Base-by-base conservation (phyloP, 2,797 vertebrate species). In the Karalla daura region DNA sequence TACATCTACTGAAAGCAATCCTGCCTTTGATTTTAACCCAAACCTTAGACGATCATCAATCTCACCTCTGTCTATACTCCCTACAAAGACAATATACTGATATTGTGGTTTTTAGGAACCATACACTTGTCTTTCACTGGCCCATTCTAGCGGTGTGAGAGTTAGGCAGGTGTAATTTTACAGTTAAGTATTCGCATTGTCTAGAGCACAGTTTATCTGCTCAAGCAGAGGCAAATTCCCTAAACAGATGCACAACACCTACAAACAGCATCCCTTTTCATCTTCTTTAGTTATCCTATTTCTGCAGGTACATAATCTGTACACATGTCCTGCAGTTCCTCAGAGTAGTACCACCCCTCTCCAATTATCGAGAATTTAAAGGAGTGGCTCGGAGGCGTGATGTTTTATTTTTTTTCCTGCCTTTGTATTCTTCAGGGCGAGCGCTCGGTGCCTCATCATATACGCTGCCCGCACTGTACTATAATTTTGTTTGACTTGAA, bases 401-500 rank as follows among this genome's bases (percentile, higher is more conserved):
- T 20, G 21, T 3, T 43, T n/a, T n/a, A n/a, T n/a, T n/a, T n/a
- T n/a, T n/a, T 53, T n/a, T 45, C 13, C 23, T 28, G 4, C 50
- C 8, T 54, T 9, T 46, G 9, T 33, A 52, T 43, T 60, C 46
- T 53, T 32, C 1, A 50, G n/a, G 12, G 18, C 11, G 14, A 54
- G 27, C n/a, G 18, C 33, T 52, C 50, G 37, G 1, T 18, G 27
- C 17, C 18, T 63, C 27, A n/a, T 59, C 25, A 14, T 18, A 33
- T 17, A 7, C 40, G 30, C 30, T 35, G 20, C 27, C 53, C 32
- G 21, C 10, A 13, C 7, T 36, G 55, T 44, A 45, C 61, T 56
- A 44, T 66, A 56, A 52, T 20, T 53, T 47, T 30, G 37, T 63
- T 50, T 23, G 28, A 67, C 24, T 39, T 53, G 13, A 54, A 65